Percentiles rank a stretch among this genome's conserved stretches.
Conservation (phyloP, 2,797 vertebrate genomes). For the Chloroceryle amazona region DNA sequence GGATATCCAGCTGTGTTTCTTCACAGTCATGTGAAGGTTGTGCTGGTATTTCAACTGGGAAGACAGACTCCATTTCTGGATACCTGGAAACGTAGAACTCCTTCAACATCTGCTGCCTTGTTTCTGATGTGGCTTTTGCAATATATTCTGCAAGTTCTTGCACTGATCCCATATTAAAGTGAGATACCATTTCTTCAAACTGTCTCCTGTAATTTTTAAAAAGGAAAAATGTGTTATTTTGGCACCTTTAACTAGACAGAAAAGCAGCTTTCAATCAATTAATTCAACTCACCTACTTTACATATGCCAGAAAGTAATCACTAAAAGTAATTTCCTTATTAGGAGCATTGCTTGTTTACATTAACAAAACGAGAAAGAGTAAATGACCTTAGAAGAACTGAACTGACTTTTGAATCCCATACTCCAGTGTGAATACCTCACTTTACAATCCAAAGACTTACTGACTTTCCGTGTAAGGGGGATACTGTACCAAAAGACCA, state of each 20-base stretch:
- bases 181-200: conserved; percentile 89
- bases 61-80: conserved; percentile 80
- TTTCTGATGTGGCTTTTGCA: conserved; percentile 81
- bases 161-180: conserved; percentile 82
- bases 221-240: conserved; percentile 37
- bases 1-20: not conserved
- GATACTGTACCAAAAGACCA: not conserved
- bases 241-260: not conserved
- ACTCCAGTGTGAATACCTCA: not conserved
- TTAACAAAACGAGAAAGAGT: not conserved
- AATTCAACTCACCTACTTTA: not conserved
- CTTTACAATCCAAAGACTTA: not conserved
- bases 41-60: conserved; percentile 76
- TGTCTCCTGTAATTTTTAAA: conserved; percentile 86
- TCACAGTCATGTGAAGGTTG: not conserved
- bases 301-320: not conserved
- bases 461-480: not conserved
- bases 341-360: not conserved
- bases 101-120: conserved; percentile 85
- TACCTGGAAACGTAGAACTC: conserved; percentile 86
- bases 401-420: not conserved
- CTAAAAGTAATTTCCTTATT: not conserved
- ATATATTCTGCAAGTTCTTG: conserved; percentile 85
- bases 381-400: not conserved
- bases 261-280: not conserved